phyloP scores from a whole-genome alignment of 2,888 invertebrate genomes.

The Diadegma fenestrale region DNA sequence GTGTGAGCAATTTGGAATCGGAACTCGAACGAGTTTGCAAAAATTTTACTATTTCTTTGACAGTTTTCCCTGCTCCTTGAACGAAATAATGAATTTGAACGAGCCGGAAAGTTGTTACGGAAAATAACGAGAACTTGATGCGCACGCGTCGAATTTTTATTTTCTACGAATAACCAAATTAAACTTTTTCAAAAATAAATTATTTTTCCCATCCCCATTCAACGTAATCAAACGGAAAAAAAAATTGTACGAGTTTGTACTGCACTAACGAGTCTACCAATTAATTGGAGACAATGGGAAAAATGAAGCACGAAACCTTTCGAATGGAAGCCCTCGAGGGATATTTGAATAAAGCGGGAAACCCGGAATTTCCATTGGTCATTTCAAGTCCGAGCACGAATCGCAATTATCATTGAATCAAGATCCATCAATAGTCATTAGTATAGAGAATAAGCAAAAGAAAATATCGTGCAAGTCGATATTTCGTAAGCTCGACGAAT shows the following conservation, averaged over 20 bases:
- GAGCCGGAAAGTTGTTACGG: neutral
- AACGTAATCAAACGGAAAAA: neutral
- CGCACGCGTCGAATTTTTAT: neutral
- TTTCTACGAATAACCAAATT: neutral
- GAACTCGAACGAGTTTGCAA: neutral
- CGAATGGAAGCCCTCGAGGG: neutral
- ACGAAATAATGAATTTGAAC: neutral
- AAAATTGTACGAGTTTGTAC: neutral
- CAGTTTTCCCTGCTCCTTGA: neutral
- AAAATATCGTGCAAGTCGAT: conserved; percentile 4
- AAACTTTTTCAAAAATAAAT: neutral
- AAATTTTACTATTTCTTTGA: neutral
- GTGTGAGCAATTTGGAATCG: neutral
- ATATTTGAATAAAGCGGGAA: neutral
- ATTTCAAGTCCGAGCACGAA: neutral
- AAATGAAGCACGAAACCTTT: neutral
- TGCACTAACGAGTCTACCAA: neutral
- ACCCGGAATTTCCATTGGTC: neutral
- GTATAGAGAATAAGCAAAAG: neutral
- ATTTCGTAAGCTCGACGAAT: conserved; percentile 7
- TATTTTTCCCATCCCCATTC: neutral
- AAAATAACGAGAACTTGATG: neutral
- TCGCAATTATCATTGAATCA: neutral
- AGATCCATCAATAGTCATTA: neutral
- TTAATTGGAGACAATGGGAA: neutral